Conservation (phyloP, 2,113 vertebrate genomes). For the Oreochromis spilurus region DNA sequence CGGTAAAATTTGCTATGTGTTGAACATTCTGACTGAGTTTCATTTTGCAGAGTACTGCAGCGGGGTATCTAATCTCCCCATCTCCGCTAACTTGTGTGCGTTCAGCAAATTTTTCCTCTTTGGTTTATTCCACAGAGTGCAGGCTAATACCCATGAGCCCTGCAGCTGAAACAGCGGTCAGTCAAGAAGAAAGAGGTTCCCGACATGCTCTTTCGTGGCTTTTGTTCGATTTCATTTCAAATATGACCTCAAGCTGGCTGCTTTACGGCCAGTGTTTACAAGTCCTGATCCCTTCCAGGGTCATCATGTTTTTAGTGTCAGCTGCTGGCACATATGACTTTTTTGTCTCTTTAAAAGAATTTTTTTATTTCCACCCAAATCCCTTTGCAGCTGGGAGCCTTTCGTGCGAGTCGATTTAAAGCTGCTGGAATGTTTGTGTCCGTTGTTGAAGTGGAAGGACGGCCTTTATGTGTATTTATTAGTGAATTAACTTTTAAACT, state of each 20-base stretch:
- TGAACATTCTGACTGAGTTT: neutral
- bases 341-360: neutral
- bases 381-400: constrained; percentile 7
- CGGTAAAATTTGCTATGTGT: neutral
- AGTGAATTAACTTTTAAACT: neutral
- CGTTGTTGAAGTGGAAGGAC: neutral
- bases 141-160: neutral
- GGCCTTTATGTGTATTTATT: neutral
- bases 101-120: constrained; percentile 14
- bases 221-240: constrained; percentile 16
- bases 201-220: neutral
- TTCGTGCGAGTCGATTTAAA: neutral
- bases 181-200: neutral
- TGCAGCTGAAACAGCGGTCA: neutral
- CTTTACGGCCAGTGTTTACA: neutral
- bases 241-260: neutral
- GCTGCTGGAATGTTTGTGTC: neutral
- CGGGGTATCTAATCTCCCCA: constrained; percentile 11
- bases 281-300: neutral
- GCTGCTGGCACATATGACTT: neutral
- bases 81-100: constrained; percentile 4
- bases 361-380: neutral
- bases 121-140: constrained; percentile 11
- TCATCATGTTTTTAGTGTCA: constrained; percentile 11
- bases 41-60: constrained; percentile 13